These are phyloP conservation scores for Coenonympha arcania DNA, from an alignment of 2,888 invertebrate species.

Conservation along the genomic window DNA sequence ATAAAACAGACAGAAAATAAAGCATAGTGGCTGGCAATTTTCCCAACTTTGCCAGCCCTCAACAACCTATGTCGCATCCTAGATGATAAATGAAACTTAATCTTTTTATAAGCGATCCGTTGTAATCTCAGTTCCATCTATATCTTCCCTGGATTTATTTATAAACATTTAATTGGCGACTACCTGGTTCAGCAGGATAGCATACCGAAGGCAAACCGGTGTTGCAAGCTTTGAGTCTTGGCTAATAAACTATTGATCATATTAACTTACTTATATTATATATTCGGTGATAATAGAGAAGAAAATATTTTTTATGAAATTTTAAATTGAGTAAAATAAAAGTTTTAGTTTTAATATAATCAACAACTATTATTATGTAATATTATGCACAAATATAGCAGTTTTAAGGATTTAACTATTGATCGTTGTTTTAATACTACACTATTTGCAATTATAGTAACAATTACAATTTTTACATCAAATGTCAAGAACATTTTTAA, in stretches of 20 bases:
- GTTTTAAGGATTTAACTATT: neutral
- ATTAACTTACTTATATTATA: too few species aligned
- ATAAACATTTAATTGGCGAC: slow-evolving; percentile 3
- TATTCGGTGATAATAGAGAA: too few species aligned
- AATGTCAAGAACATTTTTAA: neutral
- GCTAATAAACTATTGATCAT: neutral
- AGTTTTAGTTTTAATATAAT: too few species aligned
- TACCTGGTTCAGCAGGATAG: neutral
- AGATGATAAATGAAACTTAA: too few species aligned
- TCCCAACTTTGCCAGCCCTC: neutral
- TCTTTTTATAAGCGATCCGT: neutral
- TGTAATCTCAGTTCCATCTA: neutral
- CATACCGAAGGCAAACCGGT: neutral
- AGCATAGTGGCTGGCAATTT: too few species aligned
- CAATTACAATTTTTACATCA: neutral
- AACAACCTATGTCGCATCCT: too few species aligned
- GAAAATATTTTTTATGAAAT: too few species aligned
- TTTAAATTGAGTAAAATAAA: too few species aligned
- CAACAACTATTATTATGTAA: too few species aligned
- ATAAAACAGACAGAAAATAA: too few species aligned
- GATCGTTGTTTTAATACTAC: neutral
- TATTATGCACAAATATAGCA: too few species aligned
- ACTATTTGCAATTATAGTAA: neutral
- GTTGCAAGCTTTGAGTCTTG: neutral
- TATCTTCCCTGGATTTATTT: slow-evolving; percentile 1